Conservation (phyloP, 2,797 vertebrate species). For the Vultur gryphus region DNA sequence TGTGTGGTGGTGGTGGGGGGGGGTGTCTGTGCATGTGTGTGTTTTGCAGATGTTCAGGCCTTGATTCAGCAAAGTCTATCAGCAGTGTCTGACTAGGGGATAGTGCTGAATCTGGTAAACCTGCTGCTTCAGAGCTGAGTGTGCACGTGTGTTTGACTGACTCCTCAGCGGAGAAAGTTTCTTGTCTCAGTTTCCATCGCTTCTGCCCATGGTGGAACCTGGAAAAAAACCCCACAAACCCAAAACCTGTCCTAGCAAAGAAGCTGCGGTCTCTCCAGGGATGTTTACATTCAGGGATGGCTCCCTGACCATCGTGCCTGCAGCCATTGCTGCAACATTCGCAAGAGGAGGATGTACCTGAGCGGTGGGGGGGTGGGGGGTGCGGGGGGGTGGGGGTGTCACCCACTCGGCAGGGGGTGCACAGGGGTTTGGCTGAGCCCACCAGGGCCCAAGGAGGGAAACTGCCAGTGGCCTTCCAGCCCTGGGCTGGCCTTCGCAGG, state of each 20-base stretch:
- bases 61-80: constrained; percentile 15
- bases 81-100: background rate
- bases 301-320: rapidly evolving
- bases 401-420: no score
- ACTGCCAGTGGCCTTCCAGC: background rate
- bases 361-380: no score
- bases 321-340: background rate
- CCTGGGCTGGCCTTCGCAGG: background rate
- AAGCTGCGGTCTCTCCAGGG: background rate
- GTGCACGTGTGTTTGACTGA: rapidly evolving
- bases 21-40: background rate
- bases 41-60: constrained; percentile 7
- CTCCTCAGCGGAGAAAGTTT: background rate
- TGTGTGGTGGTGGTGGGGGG: no score
- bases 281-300: background rate
- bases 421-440: background rate
- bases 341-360: rapidly evolving
- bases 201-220: background rate
- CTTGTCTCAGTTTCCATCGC: background rate
- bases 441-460: background rate
- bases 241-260: background rate
- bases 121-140: background rate
- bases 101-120: background rate
- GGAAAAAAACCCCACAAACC: background rate
- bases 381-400: no score